A percentile compares a stretch with the other conserved stretches of the same genome.
phyloP scores from a whole-genome alignment of 2,797 vertebrate species.

The Eulemur coronatus region DNA sequence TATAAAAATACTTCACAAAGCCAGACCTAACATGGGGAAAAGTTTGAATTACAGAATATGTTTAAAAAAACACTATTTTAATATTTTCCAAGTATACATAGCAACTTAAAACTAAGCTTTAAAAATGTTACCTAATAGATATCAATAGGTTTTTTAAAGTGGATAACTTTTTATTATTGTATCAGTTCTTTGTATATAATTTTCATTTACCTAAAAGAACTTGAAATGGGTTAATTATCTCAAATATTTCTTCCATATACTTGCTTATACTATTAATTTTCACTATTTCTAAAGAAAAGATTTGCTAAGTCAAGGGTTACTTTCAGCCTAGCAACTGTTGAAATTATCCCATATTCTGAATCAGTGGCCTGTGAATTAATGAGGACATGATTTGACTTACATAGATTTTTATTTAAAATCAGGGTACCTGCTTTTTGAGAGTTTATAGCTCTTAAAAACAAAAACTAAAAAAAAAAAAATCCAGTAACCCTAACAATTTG shows the following conservation, averaged over 20 bases:
- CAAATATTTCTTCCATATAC: neutral
- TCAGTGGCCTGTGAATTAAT: neutral
- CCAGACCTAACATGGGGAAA: neutral
- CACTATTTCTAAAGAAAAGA: slow-evolving; percentile 11
- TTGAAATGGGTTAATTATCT: neutral
- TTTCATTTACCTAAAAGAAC: neutral
- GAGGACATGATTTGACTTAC: neutral
- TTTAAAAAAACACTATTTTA: neutral
- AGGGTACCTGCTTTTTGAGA: neutral
- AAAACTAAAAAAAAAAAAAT: neutral
- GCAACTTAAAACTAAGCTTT: neutral
- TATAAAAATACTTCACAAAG: neutral
- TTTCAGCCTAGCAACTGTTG: neutral
- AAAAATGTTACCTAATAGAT: neutral
- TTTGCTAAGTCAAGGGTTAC: neutral
- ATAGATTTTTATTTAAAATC: neutral
- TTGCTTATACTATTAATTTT: slow-evolving; percentile 3
- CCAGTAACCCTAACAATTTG: neutral
- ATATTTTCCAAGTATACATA: neutral
- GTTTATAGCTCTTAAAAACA: neutral
- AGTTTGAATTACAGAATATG: neutral
- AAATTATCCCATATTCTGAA: neutral
- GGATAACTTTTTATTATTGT: neutral
- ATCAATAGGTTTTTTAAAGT: neutral
- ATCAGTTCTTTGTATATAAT: neutral